Evolutionary conservation across 2,113 vertebrate species (phyloP).

Genomic region (Rattus rattus): DNA sequence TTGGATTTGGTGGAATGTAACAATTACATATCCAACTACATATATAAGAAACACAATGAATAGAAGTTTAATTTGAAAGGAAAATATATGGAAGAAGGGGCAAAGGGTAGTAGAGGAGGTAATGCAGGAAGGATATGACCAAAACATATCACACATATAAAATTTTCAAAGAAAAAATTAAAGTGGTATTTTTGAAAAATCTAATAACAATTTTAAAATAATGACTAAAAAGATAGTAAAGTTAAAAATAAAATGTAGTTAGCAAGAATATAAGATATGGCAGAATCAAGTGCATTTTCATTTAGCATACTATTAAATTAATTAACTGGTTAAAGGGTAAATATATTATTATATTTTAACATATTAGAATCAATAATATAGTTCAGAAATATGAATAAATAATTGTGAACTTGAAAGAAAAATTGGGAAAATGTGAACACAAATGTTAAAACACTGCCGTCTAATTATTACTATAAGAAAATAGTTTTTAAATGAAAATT

Average conservation of each 20-base stretch:
- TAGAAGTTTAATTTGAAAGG: neutral
- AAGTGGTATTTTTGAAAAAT: too few relatives aligned
- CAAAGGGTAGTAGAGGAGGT: neutral
- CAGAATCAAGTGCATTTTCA: neutral
- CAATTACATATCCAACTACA: neutral
- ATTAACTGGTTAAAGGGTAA: neutral
- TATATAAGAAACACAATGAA: neutral
- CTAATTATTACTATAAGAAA: neutral
- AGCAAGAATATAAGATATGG: neutral
- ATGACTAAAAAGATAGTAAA: neutral
- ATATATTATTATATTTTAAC: neutral
- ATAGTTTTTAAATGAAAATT: neutral
- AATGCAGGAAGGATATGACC: neutral
- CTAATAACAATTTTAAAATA: neutral
- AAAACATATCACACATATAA: neutral
- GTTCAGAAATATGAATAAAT: neutral
- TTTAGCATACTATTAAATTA: neutral
- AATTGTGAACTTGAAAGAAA: too few relatives aligned
- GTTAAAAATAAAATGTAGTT: neutral
- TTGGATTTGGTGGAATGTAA: neutral
- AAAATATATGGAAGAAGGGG: neutral
- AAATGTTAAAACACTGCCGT: neutral
- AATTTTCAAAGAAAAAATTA: neutral
- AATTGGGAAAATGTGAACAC: neutral
- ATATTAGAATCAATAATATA: neutral